A percentile compares a stretch with the other conserved stretches of the same genome.
Evolutionary conservation across 2,888 invertebrate genomes (phyloP).

Genomic region (Scelioninae gen. 1): DNA sequence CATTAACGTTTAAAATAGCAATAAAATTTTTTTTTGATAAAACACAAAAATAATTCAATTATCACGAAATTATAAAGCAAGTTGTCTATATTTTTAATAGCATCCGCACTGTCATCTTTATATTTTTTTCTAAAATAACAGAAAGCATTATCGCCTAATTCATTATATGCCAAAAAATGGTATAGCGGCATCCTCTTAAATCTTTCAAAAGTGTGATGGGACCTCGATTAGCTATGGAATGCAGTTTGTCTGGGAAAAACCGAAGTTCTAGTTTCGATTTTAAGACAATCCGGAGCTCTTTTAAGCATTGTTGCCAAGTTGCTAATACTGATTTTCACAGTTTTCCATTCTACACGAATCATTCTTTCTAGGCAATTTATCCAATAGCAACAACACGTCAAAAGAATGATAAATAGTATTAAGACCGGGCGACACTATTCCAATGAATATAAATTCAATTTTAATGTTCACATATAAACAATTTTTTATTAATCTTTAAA

Average conservation of each 20-base stretch:
- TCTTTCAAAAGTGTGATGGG: slow-evolving; percentile 14
- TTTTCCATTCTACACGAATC: slow-evolving; percentile 10
- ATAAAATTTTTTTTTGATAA: too few relatives aligned
- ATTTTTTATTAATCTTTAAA: slow-evolving; percentile 5
- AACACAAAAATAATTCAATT: too few relatives aligned
- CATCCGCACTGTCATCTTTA: too few relatives aligned
- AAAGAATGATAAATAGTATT: slow-evolving; percentile 20
- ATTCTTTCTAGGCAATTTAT: slow-evolving; percentile 6
- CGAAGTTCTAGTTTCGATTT: slow-evolving; percentile 12
- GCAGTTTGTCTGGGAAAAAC: slow-evolving; percentile 31
- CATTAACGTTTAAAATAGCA: too few relatives aligned
- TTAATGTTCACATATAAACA: slow-evolving; percentile 9
- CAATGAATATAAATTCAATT: slow-evolving; percentile 23
- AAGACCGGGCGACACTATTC: slow-evolving; percentile 2
- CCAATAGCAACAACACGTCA: slow-evolving; percentile 16
- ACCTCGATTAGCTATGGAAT: slow-evolving; percentile 31
- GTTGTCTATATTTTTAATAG: too few relatives aligned
- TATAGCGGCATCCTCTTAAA: slow-evolving; percentile 27
- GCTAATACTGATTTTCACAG: slow-evolving; percentile 8
- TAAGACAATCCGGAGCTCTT: slow-evolving; percentile 14
- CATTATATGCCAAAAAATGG: slow-evolving; percentile 36
- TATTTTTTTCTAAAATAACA: neutral
- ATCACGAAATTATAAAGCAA: too few relatives aligned
- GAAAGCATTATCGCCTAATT: slow-evolving; percentile 28
- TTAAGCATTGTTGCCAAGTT: slow-evolving; percentile 24